phyloP scores from a whole-genome alignment of 1,140 invertebrate species.

The Alviniconcha marisindica region DNA sequence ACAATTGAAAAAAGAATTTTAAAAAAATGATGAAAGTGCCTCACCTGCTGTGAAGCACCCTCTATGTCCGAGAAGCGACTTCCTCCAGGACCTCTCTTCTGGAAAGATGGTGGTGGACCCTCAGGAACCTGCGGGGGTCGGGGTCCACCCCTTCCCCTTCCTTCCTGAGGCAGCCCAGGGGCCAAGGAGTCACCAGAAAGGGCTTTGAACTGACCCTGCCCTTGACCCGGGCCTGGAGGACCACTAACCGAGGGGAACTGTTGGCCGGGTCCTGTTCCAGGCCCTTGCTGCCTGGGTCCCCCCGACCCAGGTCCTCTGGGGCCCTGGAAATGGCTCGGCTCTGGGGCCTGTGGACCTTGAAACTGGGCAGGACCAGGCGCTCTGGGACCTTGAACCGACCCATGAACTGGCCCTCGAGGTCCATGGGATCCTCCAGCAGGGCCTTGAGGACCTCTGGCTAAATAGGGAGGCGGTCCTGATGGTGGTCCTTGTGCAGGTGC shows the following conservation, averaged over 20 bases:
- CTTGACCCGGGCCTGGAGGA: not conserved
- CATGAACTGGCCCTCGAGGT: not conserved
- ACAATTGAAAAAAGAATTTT: no score
- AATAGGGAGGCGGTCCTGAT: not conserved
- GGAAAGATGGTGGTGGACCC: constrained; percentile 4
- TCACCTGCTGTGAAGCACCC: constrained; percentile 11
- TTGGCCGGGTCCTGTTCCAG: not conserved
- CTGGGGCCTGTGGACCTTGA: not conserved
- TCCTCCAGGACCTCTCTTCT: constrained; percentile 5
- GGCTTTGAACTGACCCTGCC: constrained; percentile 1
- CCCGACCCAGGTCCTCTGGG: not conserved
- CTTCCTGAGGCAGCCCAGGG: not conserved
- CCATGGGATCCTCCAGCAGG: not conserved
- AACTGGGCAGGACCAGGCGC: not conserved
- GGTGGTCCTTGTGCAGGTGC: constrained; percentile 8
- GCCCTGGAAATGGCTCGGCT: not conserved
- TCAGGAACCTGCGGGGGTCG: not conserved
- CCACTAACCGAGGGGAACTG: not conserved
- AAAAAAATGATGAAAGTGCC: no score
- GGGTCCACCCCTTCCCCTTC: constrained; percentile 16
- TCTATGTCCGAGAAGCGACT: not conserved
- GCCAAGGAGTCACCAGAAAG: not conserved
- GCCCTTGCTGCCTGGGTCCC: not conserved
- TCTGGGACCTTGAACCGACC: not conserved
- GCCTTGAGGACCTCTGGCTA: no score